phyloP scores from a whole-genome alignment of 2,113 vertebrate species.

The Butorides virescens region DNA sequence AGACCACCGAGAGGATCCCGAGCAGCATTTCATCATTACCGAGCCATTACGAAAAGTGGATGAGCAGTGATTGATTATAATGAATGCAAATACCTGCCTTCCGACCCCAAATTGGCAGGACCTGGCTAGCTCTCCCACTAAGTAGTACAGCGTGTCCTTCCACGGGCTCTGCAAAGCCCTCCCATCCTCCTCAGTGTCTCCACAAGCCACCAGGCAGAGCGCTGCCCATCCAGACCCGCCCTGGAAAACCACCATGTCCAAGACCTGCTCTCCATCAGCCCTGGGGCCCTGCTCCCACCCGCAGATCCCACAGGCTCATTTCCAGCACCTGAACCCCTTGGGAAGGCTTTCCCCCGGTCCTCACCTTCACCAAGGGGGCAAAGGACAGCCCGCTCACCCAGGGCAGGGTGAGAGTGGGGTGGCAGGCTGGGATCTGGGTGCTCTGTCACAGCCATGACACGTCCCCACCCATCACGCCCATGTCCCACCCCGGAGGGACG shows the following conservation, averaged over 20 bases:
- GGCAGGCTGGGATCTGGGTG: neutral
- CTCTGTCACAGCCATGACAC: neutral
- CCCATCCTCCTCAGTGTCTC: neutral
- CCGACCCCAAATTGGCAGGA: constrained; percentile 5
- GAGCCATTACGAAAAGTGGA: neutral
- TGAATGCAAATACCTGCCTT: constrained; percentile 41
- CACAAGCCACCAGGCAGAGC: neutral
- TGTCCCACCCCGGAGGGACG: neutral
- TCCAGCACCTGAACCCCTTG: neutral
- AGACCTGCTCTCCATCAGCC: neutral
- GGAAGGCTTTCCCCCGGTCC: neutral
- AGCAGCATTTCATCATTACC: neutral
- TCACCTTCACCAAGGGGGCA: neutral
- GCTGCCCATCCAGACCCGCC: neutral
- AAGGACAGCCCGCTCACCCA: neutral
- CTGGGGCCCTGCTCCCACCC: neutral
- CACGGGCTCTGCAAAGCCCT: constrained; percentile 26
- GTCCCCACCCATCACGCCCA: accelerated
- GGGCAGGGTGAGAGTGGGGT: neutral
- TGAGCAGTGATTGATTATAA: constrained; percentile 36
- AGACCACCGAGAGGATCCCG: constrained; percentile 11
- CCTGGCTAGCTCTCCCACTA: neutral
- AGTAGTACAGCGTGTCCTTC: constrained; percentile 32
- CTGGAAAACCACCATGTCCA: neutral
- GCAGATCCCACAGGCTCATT: neutral